Evolutionary conservation across 1,140 invertebrate species (phyloP).

Genomic region (honey bee (Apis mellifera)): Amel_HAv3.1 CM009932.2:5219001-5219500

Average conservation of each 20-base stretch:
- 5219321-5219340: constrained; percentile 23
- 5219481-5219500: neutral
- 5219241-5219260: neutral
- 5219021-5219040: too few relatives aligned
- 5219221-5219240: neutral
- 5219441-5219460: constrained; percentile 20
- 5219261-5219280: neutral
- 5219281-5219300: neutral
- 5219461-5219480: neutral
- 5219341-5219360: constrained; percentile 42
- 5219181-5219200: too few relatives aligned
- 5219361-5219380: constrained; percentile 54
- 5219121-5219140: too few relatives aligned
- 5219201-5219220: too few relatives aligned
- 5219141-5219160: too few relatives aligned
- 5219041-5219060: too few relatives aligned
- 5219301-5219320: neutral
- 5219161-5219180: too few relatives aligned
- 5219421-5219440: constrained; percentile 16
- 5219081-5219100: neutral
- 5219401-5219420: constrained; percentile 46
- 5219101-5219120: too few relatives aligned
- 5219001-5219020: too few relatives aligned
- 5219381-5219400: constrained; percentile 52
- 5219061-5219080: neutral